phyloP scores from a whole-genome alignment of 1,140 invertebrate species.

The Caerostris darwini region DNA sequence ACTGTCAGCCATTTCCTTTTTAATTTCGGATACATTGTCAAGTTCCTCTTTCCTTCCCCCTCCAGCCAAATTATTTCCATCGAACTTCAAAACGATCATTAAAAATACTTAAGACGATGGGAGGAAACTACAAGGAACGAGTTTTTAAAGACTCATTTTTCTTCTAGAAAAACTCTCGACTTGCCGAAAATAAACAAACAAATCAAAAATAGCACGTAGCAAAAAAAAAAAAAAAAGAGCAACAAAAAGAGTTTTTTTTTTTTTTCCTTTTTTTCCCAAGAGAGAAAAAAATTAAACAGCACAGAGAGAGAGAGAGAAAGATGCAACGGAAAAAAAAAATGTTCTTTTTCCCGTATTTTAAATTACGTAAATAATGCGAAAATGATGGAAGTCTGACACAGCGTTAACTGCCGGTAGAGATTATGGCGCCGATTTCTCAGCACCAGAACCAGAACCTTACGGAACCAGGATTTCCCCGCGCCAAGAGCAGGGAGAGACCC shows the following conservation, averaged over 20 bases:
- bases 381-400: conserved; percentile 73
- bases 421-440: conserved; percentile 51
- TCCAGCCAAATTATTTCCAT: conserved; percentile 51
- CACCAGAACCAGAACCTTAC: conserved; percentile 14
- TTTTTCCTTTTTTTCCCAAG: too few relatives aligned
- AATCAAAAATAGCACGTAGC: not conserved
- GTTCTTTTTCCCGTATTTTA: conserved; percentile 53
- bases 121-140: conserved; percentile 22
- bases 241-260: not conserved
- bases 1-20: not conserved
- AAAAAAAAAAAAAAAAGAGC: not conserved
- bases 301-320: conserved; percentile 18
- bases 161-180: conserved; percentile 32
- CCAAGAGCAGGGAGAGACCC: conserved; percentile 35
- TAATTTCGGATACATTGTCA: not conserved
- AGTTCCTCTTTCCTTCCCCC: not conserved
- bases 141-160: conserved; percentile 65
- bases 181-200: conserved; percentile 19
- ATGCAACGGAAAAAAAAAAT: not conserved
- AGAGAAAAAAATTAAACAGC: not conserved
- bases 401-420: conserved; percentile 62
- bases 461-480: conserved; percentile 3
- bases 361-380: conserved; percentile 77
- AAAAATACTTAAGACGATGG: conserved; percentile 67
- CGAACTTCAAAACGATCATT: conserved; percentile 61